Base-by-base conservation (phyloP, 2,797 vertebrate genomes). In the Acrossocheilus wenchowensis region DNA sequence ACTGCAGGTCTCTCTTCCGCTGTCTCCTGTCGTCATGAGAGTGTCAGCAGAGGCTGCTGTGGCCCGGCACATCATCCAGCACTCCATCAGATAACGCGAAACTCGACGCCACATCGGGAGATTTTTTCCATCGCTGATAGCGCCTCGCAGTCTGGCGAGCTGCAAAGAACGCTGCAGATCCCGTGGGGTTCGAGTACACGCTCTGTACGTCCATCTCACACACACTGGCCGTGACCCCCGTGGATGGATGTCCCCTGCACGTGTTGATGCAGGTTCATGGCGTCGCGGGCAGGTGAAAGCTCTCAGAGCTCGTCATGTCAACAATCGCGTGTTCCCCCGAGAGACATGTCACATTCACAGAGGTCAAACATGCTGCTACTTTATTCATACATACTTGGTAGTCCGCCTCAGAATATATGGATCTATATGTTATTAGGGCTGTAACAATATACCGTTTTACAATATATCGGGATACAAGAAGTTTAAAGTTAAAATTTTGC, bases 71-170 rank as follows among this genome's bases (percentile, higher is more conserved):
- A 90, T 86, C 78, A 78, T 89, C 71, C 10, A 19, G 80, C 74
- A 78, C 85, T 88, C 83, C 72, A 87, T 90, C 79, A 89, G 87
- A 90, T 89, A 83, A 66, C 78, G 12, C 79, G 45, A 87, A 86
- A 87, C 87, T 21, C n/a, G 26, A 88, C 83, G 36, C 39, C 80
- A 82, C 30, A 78, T 83, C 71, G 78, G 83, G 52, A 89, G 60
- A 66, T 64, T 78, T 81, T 68, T 78, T 66, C 26, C 66, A 82
- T 36, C 45, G 69, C 52, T 82, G 80, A 88, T 52, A 84, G 81
- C 77, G 54, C 73, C 83, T 62, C 21, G 15, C 71, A 85, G 82
- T 84, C 82, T 79, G 50, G 14, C 39, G 7, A 36, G 43, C 21
- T 83, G 85, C 74, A 23, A 48, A 26, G 45, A 78, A 83, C 77